These are phyloP conservation scores for Bombus confusus DNA, from an alignment of 1,140 invertebrate species.

Conservation along the genomic window DNA sequence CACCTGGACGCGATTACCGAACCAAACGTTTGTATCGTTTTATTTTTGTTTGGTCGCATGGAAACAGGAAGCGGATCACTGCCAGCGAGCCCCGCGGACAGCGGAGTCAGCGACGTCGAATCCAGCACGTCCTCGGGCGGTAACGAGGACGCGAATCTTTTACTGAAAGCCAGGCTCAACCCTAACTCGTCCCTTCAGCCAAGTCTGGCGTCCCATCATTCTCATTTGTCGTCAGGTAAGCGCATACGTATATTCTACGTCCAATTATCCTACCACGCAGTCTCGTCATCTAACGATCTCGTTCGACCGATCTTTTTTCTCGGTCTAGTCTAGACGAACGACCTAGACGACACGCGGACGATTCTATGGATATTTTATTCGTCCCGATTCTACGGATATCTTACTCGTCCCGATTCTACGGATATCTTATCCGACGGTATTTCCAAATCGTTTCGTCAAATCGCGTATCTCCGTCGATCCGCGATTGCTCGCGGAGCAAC, in stretches of 20 bases:
- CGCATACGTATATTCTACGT: not conserved
- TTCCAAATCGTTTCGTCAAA: slow-evolving; percentile 54
- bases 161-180: slow-evolving; percentile 91
- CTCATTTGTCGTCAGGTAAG: slow-evolving; percentile 81
- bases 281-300: no score
- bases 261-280: not conserved
- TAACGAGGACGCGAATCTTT: slow-evolving; percentile 91
- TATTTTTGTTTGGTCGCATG: slow-evolving; percentile 43
- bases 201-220: slow-evolving; percentile 79
- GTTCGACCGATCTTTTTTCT: not conserved
- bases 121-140: slow-evolving; percentile 94
- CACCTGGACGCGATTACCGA: slow-evolving; percentile 17
- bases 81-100: slow-evolving; percentile 98
- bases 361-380: no score
- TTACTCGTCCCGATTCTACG: no score
- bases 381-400: no score
- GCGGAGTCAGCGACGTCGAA: slow-evolving; percentile 98
- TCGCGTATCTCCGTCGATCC: not conserved
- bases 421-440: no score
- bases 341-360: no score
- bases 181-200: slow-evolving; percentile 81
- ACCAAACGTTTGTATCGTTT: not conserved
- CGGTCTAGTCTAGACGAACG: not conserved
- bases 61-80: slow-evolving; percentile 88
- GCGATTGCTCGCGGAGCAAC: accelerated